Conservation (phyloP, 2,797 vertebrate species). For the Benthosema pterotum region DNA sequence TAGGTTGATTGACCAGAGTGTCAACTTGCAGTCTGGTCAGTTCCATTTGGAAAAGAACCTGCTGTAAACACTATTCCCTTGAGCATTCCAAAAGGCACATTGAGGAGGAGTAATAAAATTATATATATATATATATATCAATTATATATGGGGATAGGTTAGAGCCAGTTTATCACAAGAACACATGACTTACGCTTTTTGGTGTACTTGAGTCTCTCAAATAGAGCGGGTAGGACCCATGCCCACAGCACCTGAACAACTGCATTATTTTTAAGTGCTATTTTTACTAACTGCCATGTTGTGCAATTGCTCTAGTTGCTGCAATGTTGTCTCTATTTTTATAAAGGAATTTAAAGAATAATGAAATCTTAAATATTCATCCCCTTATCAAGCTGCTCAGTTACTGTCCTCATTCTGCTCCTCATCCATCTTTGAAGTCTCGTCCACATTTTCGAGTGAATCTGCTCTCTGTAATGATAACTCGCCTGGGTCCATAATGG, state of each 20-base stretch:
- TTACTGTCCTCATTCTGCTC: constrained; percentile 74
- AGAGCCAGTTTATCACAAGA: background rate
- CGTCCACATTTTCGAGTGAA: constrained; percentile 81
- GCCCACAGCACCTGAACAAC: too few species aligned
- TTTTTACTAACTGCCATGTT: too few species aligned
- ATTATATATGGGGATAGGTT: background rate
- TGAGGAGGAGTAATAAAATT: constrained; percentile 3
- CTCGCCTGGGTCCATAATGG: constrained; percentile 71
- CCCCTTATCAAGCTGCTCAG: constrained; percentile 35
- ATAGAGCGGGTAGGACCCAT: too few species aligned
- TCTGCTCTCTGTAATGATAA: constrained; percentile 79
- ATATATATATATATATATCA: background rate
- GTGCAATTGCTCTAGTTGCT: too few species aligned
- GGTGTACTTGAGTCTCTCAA: background rate
- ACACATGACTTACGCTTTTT: constrained; percentile 26
- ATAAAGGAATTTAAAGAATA: too few species aligned
- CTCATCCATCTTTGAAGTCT: constrained; percentile 63
- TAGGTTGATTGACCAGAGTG: constrained; percentile 32
- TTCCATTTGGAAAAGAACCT: constrained; percentile 28
- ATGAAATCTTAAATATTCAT: background rate
- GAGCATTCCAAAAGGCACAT: constrained; percentile 34
- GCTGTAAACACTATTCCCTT: constrained; percentile 62
- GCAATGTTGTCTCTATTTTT: too few species aligned
- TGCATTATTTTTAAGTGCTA: too few species aligned
- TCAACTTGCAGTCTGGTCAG: constrained; percentile 46